Conservation (phyloP, 2,113 vertebrate genomes). For the Emydocephalus ijimae region DNA sequence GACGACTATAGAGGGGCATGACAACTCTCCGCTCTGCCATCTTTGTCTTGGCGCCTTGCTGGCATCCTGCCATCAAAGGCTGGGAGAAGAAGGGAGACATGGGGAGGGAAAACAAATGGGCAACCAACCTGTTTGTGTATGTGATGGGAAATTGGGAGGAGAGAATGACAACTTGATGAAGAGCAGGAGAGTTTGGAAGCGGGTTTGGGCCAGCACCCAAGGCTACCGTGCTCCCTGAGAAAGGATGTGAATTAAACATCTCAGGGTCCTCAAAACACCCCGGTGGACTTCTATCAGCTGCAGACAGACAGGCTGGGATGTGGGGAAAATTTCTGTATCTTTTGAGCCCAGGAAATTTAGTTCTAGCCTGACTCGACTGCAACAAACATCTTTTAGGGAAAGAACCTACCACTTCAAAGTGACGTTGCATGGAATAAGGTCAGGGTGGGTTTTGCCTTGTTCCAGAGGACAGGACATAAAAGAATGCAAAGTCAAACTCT, state of each 20-base stretch:
- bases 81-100: neutral
- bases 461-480: neutral
- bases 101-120: neutral
- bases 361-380: neutral
- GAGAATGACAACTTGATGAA: neutral
- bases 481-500: neutral
- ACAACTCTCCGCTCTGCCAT: neutral
- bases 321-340: neutral
- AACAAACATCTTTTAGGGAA: neutral
- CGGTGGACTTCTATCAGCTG: neutral
- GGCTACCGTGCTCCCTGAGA: neutral
- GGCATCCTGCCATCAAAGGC: neutral
- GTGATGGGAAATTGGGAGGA: too few relatives aligned
- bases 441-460: neutral
- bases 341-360: neutral
- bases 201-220: neutral
- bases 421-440: neutral
- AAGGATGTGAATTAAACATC: neutral
- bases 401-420: neutral
- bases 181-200: neutral
- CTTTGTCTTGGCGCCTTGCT: neutral
- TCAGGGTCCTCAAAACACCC: neutral
- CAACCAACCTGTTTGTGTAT: too few relatives aligned
- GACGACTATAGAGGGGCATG: neutral
- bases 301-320: neutral